Evolutionary conservation across 2,797 vertebrate species (phyloP), one percentile per base, ranked within the genome.

Genomic region (Pangasius sanitwongsei): DNA sequence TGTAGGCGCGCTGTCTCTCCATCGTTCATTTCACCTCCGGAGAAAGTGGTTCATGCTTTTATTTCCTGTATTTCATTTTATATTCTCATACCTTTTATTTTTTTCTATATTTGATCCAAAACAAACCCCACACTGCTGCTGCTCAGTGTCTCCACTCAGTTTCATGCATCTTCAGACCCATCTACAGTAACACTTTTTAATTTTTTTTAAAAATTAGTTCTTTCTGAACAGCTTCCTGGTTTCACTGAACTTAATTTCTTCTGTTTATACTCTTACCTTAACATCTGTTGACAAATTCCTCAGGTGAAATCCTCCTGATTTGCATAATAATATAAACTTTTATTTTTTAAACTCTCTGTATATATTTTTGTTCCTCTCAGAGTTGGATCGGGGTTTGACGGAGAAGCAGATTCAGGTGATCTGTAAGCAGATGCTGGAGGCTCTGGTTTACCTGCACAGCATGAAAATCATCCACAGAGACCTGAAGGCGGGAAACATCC

Each of bases 391-490:
- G 3, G 97, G 96, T 44, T 96, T 98, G 93, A 97, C 96, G 0
- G 99, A 99, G 93, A 97, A 97, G 0, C 98, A 99, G 96, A 99
- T 99, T 87, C 96, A 95, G 92, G 98, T 99, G 86, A 95, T 98
- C 23, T 99, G 98, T 90, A 96, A 97, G 37, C 98, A 99, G 96
- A 98, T 99, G 97, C 91, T 99, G 91, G 98, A 99, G 93, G 99
- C 96, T 1, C 96, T 99, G 34, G 86, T 86, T 20, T 99, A 99
- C 92, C 97, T 99, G 75, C 99, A 99, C 88, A 92, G 95, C 93
- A 98, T 98, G 91, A 98, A 96, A 95, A 98, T 99, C 95, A 99
- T 99, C 94, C 99, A 99, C 95, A 96, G 98, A 34, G 99, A 99
- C 94, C 95, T 99, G 92, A 99, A 99, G 95, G 99, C 99, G 0